These are phyloP conservation scores for Tryphoninae sp. DNA, from an alignment of 2,888 invertebrate species.

Conservation along the genomic window DNA sequence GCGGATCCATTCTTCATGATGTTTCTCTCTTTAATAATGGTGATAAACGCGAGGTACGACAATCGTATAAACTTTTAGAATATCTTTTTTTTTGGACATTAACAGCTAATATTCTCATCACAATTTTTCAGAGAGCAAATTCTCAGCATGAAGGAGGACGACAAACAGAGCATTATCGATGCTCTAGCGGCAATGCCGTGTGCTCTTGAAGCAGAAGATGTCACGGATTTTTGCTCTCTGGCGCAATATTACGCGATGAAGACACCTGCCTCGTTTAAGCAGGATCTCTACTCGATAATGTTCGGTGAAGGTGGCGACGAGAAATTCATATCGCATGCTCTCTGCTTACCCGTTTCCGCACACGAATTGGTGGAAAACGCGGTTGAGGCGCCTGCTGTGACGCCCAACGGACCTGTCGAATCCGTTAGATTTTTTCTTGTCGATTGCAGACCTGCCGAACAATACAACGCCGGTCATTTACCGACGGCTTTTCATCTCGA, in stretches of 20 bases:
- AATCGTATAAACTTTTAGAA: neutral
- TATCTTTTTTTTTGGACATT: constrained; percentile 1
- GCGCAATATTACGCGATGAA: constrained; percentile 97
- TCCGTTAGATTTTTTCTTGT: constrained; percentile 95
- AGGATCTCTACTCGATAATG: constrained; percentile 85
- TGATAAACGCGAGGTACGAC: constrained; percentile 92
- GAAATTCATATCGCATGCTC: constrained; percentile 88
- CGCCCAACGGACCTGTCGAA: constrained; percentile 83
- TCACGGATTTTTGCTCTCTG: constrained; percentile 97
- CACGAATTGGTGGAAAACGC: constrained; percentile 94
- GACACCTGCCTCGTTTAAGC: constrained; percentile 96
- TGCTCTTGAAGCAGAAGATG: constrained; percentile 95
- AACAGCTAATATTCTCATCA: neutral
- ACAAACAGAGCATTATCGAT: constrained; percentile 87
- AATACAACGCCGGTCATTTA: constrained; percentile 98
- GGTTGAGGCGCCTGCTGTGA: constrained; percentile 84
- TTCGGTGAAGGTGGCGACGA: constrained; percentile 84
- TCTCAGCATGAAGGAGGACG: constrained; percentile 88
- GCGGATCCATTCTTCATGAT: constrained; percentile 98
- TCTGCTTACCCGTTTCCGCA: constrained; percentile 98
- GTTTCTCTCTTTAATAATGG: constrained; percentile 96
- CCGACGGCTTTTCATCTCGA: constrained; percentile 99
- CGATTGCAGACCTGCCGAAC: constrained; percentile 96
- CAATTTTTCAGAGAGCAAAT: constrained; percentile 86
- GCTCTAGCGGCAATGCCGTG: constrained; percentile 90